Base-by-base conservation (phyloP, 2,797 vertebrate species). In the Typhlichthys eigenmanni region DNA sequence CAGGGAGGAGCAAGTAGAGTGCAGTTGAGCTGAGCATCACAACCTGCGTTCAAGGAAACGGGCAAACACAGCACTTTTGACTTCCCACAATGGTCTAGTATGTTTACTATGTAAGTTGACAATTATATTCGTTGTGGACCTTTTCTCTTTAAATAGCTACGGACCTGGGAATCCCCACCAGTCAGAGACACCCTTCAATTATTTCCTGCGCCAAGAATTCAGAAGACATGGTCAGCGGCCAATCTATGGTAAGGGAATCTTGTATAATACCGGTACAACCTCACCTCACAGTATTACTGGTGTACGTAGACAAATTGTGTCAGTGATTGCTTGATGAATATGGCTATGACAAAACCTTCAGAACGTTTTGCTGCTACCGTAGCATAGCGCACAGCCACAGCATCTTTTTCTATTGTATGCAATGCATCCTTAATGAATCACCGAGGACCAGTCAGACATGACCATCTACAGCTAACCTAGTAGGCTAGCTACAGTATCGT, bases 1-100 rank as follows among this genome's bases (percentile, higher is more conserved):
- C 93, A 93, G 91, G 92, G 92, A 92, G 93, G 92, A 94, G 93
- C 90, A 81, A 87, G 0, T 71, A n/a, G 77, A 85, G 89, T 64
- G 84, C 81, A 71, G 90, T 29, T 0, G 76, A 89, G 82, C 89
- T 1, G 82, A 89, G 87, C 92, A 92, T 91, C 93, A 86, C 85
- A 79, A 14, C 78, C 82, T 86, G 90, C 88, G 87, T 91, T 87
- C 85, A 91, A 90, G 90, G 85, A 90, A 91, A 89, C 83, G 48
- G 82, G 66, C 88, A 55, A 79, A 82, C 89, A 80, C 90, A 85
- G 88, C 90, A 90, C 88, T 74, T 83, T 50, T 47, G 51, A 75
- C 74, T 88, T 82, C 58, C 65, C 72, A 48, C 60, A 11, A 70
- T 71, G 77, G 71, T 62, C 56, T 66, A 61, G 68, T 47, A 32